These are phyloP conservation scores for Lycocorax pyrrhopterus DNA, from an alignment of 2,113 vertebrate species.

Conservation along the genomic window DNA sequence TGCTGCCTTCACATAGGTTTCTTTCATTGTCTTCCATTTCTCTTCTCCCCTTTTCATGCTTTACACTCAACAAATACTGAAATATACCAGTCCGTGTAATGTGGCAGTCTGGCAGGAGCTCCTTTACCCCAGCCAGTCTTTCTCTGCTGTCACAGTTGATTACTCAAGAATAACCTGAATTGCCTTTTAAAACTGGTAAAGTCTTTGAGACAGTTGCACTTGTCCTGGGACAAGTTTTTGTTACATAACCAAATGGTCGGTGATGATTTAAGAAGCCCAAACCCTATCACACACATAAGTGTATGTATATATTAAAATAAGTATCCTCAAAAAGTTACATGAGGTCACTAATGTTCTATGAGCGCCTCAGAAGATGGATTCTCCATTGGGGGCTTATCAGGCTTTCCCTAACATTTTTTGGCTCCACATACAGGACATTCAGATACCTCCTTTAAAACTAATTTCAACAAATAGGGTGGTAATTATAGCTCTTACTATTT, in stretches of 20 bases:
- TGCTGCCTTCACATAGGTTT: background rate
- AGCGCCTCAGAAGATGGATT: background rate
- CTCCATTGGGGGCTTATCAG: background rate
- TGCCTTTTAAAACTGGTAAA: background rate
- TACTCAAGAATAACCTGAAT: background rate
- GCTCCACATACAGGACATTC: background rate
- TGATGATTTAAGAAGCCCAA: background rate
- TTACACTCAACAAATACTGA: background rate
- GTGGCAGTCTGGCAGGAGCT: background rate
- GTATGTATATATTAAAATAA: background rate
- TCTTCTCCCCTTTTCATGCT: background rate
- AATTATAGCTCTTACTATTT: background rate
- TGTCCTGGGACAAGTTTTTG: background rate
- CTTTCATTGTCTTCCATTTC: background rate
- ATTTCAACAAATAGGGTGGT: background rate
- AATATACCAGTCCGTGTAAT: background rate
- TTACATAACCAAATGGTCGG: background rate
- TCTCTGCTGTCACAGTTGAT: background rate
- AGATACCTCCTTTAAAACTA: background rate
- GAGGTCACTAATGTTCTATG: background rate
- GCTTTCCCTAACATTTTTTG: background rate
- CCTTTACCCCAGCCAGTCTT: background rate
- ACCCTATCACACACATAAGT: background rate
- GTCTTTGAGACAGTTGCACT: background rate
- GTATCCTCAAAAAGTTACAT: background rate